Base-by-base conservation (phyloP, 2,113 vertebrate genomes). In the Capreolus pygargus region DNA sequence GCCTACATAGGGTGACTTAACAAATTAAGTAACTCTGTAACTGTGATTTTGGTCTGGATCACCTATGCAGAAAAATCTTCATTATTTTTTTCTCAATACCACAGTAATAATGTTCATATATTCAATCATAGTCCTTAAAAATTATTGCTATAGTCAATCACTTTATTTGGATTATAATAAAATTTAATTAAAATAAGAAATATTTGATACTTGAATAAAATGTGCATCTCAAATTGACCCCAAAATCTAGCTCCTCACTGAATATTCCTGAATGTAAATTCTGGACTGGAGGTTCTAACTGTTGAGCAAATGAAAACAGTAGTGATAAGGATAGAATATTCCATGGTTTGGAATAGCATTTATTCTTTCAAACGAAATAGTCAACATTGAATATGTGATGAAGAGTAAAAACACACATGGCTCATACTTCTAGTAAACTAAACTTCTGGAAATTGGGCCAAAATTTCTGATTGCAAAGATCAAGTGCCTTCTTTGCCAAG, bases 151-250 rank as follows among this genome's bases (percentile, higher is more conserved):
- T 33, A 81, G 50, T 60, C 15, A 92, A 85, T 88, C 50, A 67
- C 43, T 82, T 94, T 58, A 92, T 83, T 93, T 82, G 4, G 23
- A 87, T 82, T 64, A 82, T 82, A 86, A 45, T 70, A 96, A 92
- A 88, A 90, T 92, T 11, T 47, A 88, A 84, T 88, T 93, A 45
- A 96, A 97, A 33, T 89, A 14, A 83, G 12, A 85, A 25, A 76
- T 25, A 76, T 60, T 67, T 90, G n/a, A 93, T 81, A 91, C 6
- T 85, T 86, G 12, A 54, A 58, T 84, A 86, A 93, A 93, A 54
- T 57, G 54, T 52, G 33, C 58, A 64, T 45, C 39, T 67, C 86
- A 9, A 94, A 76, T 39, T 88, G 57, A 81, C 6, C 61, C 45
- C 30, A 52, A 58, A 67, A 70, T 61, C 30, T 45, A 55, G 33